Conservation (phyloP, 2,797 vertebrate species). For the Adelosebastes latens region DNA sequence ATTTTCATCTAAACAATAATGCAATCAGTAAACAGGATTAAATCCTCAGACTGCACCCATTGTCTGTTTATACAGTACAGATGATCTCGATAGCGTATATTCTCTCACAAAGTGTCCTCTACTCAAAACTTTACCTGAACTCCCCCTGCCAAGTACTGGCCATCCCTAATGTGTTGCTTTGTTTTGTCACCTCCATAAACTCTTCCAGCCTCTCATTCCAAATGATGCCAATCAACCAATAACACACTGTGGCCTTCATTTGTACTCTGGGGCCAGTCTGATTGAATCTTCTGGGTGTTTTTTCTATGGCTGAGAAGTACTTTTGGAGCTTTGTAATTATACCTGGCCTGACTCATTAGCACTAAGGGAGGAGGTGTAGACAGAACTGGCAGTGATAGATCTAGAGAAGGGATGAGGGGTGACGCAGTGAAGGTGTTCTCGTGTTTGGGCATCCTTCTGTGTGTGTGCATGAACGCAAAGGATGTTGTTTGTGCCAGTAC, state of each 20-base stretch:
- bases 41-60: not conserved
- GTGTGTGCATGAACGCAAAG: slow-evolving; percentile 47
- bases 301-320: slow-evolving; percentile 45
- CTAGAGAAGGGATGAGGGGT: slow-evolving; percentile 46
- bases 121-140: slow-evolving; percentile 11
- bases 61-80: slow-evolving; percentile 3
- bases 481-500: slow-evolving; percentile 66
- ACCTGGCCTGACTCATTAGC: slow-evolving; percentile 62
- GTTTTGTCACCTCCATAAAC: slow-evolving; percentile 36
- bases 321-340: slow-evolving; percentile 69
- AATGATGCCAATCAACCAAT: slow-evolving; percentile 41
- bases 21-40: slow-evolving; percentile 15
- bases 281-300: slow-evolving; percentile 46
- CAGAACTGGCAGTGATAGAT: slow-evolving; percentile 74
- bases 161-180: slow-evolving; percentile 17
- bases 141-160: not conserved
- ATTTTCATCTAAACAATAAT: not conserved
- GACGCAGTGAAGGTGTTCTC: slow-evolving; percentile 42
- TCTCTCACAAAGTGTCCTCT: not conserved
- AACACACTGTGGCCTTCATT: slow-evolving; percentile 37
- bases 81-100: not conserved
- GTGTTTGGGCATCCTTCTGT: slow-evolving; percentile 45
- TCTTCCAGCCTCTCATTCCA: slow-evolving; percentile 10
- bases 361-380: slow-evolving; percentile 62
- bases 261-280: slow-evolving; percentile 53